A percentile compares a stretch with the other conserved stretches of the same genome.
These are phyloP conservation scores for Colletes gigas DNA, from an alignment of 1,140 invertebrate genomes.

Conservation along the genomic window DNA sequence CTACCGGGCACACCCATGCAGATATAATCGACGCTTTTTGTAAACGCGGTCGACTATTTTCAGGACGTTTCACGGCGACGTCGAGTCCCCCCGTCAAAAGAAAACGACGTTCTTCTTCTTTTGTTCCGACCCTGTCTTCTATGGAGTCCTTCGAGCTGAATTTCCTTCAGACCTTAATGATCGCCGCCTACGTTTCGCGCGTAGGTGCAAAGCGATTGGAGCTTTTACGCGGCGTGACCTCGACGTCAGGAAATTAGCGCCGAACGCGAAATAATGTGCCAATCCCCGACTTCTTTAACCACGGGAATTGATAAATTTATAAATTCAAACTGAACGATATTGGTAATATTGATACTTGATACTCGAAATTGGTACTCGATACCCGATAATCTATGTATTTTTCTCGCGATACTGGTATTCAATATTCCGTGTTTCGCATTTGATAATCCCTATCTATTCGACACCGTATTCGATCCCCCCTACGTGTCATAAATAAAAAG, in stretches of 20 bases:
- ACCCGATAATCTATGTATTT: too few relatives aligned
- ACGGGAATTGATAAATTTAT: too few relatives aligned
- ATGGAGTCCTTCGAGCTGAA: not conserved
- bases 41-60: not conserved
- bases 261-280: slow-evolving; percentile 29
- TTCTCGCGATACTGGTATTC: too few relatives aligned
- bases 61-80: not conserved
- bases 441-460: too few relatives aligned
- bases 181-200: slow-evolving; percentile 13
- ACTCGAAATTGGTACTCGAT: too few relatives aligned
- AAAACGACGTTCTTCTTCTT: not conserved
- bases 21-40: not conserved
- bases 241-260: slow-evolving; percentile 6
- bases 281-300: not conserved
- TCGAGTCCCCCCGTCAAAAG: not conserved
- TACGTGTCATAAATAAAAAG: too few relatives aligned
- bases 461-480: too few relatives aligned
- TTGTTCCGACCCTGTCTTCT: not conserved
- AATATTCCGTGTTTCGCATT: too few relatives aligned
- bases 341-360: too few relatives aligned
- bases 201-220: slow-evolving; percentile 27
- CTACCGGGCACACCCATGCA: not conserved
- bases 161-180: slow-evolving; percentile 11
- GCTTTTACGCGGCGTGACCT: slow-evolving; percentile 9
- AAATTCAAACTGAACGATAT: too few relatives aligned